Percentiles rank a stretch among this genome's conserved stretches.
Conservation (phyloP, 2,888 invertebrate genomes). For the Drosophila yooni region DNA sequence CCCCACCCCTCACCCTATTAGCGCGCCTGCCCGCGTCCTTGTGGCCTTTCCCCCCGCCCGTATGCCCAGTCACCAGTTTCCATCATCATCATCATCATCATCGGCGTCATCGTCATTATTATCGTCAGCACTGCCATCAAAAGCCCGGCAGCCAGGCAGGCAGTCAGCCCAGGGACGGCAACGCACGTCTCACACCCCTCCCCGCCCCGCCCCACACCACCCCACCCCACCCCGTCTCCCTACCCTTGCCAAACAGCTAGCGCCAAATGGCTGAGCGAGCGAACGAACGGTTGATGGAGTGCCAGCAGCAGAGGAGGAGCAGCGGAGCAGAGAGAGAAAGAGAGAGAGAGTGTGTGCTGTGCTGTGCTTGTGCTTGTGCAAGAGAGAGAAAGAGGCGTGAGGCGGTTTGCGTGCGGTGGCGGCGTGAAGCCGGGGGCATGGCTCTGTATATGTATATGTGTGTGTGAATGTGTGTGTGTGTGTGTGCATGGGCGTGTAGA, state of each 20-base stretch:
- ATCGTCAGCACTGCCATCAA: slow-evolving; percentile 52
- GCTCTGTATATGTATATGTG: slow-evolving; percentile 41
- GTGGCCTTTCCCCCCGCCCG: slow-evolving; percentile 34
- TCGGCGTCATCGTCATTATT: slow-evolving; percentile 46
- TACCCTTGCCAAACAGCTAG: slow-evolving; percentile 23
- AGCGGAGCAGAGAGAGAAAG: not conserved
- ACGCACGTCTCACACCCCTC: slow-evolving; percentile 30
- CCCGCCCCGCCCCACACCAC: not conserved
- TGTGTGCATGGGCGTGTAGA: slow-evolving; percentile 49
- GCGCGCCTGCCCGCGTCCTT: slow-evolving; percentile 66
- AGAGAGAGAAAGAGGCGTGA: slow-evolving; percentile 25
- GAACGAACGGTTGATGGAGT: slow-evolving; percentile 26
- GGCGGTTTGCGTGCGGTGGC: slow-evolving; percentile 62
- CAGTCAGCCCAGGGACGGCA: slow-evolving; percentile 53
- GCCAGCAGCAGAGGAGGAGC: slow-evolving; percentile 11
- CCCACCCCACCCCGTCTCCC: not conserved
- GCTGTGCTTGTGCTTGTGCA: slow-evolving; percentile 1
- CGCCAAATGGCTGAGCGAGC: slow-evolving; percentile 62
- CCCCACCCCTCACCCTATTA: slow-evolving; percentile 14
- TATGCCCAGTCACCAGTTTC: slow-evolving; percentile 48
- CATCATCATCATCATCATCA: slow-evolving; percentile 48
- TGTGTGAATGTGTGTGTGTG: slow-evolving; percentile 38
- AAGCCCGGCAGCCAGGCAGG: slow-evolving; percentile 60
- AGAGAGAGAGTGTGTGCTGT: slow-evolving; percentile 13
- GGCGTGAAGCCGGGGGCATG: slow-evolving; percentile 48